These are phyloP conservation scores for Athalia cordata DNA, from an alignment of 2,888 invertebrate species.

Conservation along the genomic window DNA sequence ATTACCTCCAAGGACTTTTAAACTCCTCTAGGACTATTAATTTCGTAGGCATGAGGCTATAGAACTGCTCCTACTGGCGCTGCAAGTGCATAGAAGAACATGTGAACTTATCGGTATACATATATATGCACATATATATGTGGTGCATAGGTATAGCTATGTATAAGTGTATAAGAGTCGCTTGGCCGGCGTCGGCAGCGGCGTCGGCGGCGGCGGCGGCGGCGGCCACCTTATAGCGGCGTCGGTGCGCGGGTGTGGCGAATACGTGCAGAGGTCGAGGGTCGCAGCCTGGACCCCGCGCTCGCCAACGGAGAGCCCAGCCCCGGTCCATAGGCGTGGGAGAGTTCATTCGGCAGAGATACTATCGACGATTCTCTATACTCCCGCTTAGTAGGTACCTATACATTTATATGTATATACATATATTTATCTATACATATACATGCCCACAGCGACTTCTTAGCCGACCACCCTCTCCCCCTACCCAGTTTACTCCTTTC, in stretches of 20 bases:
- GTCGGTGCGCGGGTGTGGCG: constrained; percentile 72
- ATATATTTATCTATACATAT: too few relatives aligned
- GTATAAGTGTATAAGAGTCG: not conserved
- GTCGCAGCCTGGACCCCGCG: constrained; percentile 63
- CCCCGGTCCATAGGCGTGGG: constrained; percentile 69
- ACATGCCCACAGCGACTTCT: too few relatives aligned
- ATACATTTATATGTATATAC: too few relatives aligned
- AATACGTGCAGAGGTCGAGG: constrained; percentile 73
- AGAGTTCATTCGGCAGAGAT: constrained; percentile 73
- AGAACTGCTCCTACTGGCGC: not conserved
- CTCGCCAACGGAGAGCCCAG: constrained; percentile 45
- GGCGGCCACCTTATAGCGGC: constrained; percentile 55
- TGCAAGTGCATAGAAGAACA: not conserved
- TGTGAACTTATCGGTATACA: not conserved
- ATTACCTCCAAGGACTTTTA: constrained; percentile 69
- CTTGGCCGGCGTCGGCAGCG: constrained; percentile 9
- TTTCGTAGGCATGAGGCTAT: constrained; percentile 62
- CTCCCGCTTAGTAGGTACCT: not conserved
- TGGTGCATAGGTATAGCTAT: not conserved
- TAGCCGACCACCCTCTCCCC: too few relatives aligned
- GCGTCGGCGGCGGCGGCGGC: constrained; percentile 32
- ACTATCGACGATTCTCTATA: constrained; percentile 70
- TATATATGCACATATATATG: constrained; percentile 24
- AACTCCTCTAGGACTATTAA: constrained; percentile 69
- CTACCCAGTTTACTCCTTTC: too few relatives aligned